Evolutionary conservation across 2,888 invertebrate species (phyloP), one percentile per base, ranked within the genome.

Genomic region (Dynastes maya): DNA sequence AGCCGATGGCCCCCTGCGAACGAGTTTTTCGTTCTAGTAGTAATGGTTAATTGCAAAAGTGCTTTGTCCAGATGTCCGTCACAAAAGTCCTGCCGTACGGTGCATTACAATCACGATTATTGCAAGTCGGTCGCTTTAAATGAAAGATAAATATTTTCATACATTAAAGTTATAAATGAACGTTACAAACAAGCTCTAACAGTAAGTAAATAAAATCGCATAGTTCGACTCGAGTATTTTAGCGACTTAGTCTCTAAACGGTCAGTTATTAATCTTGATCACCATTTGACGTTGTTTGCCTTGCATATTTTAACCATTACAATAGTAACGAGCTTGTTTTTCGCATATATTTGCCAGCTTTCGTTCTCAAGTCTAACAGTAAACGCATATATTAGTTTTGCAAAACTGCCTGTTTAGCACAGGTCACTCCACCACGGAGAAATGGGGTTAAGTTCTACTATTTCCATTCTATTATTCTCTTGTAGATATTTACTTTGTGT

Each of bases 1-100:
- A 65, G 51, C 64, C 53, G 78, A 78, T 71, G 70, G 63, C 51
- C 51, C 78, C 78, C 78, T 78, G 40, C 72, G 63, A 45, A 74
- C 6, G 72, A 61, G 72, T 74, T 74, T 61, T 74, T 61, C 72
- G 29, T 45, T 74, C 5, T 49, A 74, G 45, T 74, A 74, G 72
- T 61, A 74, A 74, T 74, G 27, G 22, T 27, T 74, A 74, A 74
- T 74, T 74, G 61, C 45, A 49, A 63, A 74, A 74, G 72, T 74
- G 72, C 72, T 74, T 61, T 40, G 72, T 74, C 72, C 72, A 74
- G 72, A 74, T 74, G 72, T 63, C 72, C 72, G 45, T 58, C 61
- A 49, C 22, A 45, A 61, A 13, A 22, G 45, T 49, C 37, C 63
- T 27, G 61, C 55, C 22, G 40, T 45, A 61, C 11, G 45, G 63